Evolutionary conservation across 2,797 vertebrate species (phyloP), one percentile per base, ranked within the genome.

Genomic region (Periophthalmus magnuspinnatus): DNA sequence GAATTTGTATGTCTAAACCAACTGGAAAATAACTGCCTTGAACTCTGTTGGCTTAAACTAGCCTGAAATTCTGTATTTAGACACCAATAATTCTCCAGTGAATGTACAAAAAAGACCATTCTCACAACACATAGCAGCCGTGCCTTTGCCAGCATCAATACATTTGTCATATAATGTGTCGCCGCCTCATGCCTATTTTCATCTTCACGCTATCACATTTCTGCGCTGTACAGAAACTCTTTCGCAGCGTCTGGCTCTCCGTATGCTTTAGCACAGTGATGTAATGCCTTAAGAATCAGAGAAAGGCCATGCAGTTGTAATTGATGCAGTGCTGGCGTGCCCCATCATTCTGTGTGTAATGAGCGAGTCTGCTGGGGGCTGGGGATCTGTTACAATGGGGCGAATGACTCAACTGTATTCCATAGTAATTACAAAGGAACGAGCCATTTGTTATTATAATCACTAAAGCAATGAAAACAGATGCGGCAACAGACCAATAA

Each of bases 231-330:
- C 77, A 72, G 76, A 54, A 79, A 82, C 57, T 74, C 65, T 76
- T 41, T 62, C 34, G 41, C 66, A 55, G 60, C 21, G 66, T 41
- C 78, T 76, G 60, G 72, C 45, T 79, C 68, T 71, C 34, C 77
- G 63, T 72, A 54, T 79, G 54, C 75, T 81, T 71, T 67, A 73
- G 67, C 52, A 7, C 22, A 54, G 64, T 84, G 84, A 88, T 87
- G 89, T 88, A 84, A 87, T 82, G 72, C 84, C 87, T 95, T 88
- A 90, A 92, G 93, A 95, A 94, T 94, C 85, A 78, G 90, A 91
- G 86, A 88, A 47, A 92, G 83, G 86, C 82, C 83, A 59, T n/a
- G 57, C 57, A 92, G 88, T 89, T 91, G 91, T 93, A 92, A 94
- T 95, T 90, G 88, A 88, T 80, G 81, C 81, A 77, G 55, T 71